Percentiles rank a stretch among this genome's conserved stretches.
phyloP scores from a whole-genome alignment of 2,113 vertebrate species.

The Eidolon helvum region DNA sequence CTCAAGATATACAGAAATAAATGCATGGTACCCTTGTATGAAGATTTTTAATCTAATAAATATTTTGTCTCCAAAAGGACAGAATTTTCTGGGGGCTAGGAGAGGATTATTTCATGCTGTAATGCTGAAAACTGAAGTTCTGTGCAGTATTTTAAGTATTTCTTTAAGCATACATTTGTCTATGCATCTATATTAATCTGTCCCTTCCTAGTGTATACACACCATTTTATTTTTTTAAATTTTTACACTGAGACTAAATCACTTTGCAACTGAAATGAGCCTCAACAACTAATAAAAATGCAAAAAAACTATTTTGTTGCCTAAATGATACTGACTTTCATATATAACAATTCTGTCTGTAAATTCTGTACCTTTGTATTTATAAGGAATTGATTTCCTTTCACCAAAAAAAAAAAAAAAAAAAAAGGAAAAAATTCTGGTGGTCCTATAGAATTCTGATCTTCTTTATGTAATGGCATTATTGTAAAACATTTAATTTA shows the following conservation, averaged over 20 bases:
- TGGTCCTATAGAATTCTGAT: neutral
- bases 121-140: neutral
- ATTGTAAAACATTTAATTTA: neutral
- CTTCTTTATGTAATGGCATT: neutral
- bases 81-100: neutral
- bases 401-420: neutral
- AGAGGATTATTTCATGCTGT: neutral
- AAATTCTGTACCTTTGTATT: neutral
- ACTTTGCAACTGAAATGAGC: neutral
- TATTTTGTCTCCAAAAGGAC: neutral
- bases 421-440: neutral
- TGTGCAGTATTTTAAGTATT: neutral
- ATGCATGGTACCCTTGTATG: neutral
- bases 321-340: conserved; percentile 25
- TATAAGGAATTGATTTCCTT: neutral
- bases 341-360: neutral
- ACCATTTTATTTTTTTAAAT: neutral
- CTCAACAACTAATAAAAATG: neutral
- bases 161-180: neutral
- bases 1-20: neutral
- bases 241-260: neutral
- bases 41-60: conserved; percentile 24
- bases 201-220: neutral
- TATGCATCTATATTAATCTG: neutral
- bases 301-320: neutral